A percentile compares a stretch with the other conserved stretches of the same genome.
These are phyloP conservation scores for Cantharis rufa DNA, from an alignment of 2,888 invertebrate species.

Conservation along the genomic window DNA sequence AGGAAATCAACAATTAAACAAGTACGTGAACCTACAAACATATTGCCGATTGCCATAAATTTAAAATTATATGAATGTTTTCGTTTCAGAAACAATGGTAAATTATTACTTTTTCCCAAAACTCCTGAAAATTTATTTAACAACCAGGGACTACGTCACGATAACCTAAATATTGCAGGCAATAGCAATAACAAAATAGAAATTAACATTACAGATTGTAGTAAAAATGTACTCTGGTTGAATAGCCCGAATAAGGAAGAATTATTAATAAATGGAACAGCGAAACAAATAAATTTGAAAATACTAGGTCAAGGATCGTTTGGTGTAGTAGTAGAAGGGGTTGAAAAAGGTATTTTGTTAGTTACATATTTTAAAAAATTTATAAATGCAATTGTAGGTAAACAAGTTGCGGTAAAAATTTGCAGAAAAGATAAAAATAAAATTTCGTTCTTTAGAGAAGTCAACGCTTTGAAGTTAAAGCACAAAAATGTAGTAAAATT, in stretches of 20 bases:
- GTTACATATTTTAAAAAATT: conserved; percentile 8
- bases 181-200: background rate
- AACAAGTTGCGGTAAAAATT: conserved; percentile 48
- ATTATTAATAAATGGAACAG: conserved; percentile 43
- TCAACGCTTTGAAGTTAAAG: conserved; percentile 41
- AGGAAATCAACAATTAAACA: background rate
- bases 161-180: background rate
- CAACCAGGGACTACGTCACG: background rate
- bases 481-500: conserved; percentile 47
- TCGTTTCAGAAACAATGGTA: background rate
- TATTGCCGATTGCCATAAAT: background rate
- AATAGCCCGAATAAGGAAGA: conserved; percentile 44
- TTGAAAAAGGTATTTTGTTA: conserved; percentile 44
- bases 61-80: background rate
- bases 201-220: conserved; percentile 7
- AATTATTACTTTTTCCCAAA: background rate
- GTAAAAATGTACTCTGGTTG: conserved; percentile 18
- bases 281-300: conserved; percentile 34
- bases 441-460: conserved; percentile 37
- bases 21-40: too few relatives aligned
- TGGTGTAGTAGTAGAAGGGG: conserved; percentile 50
- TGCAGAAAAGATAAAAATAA: conserved; percentile 34
- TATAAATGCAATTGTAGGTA: conserved; percentile 36
- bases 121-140: background rate
- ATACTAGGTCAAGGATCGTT: conserved; percentile 49